Evolutionary conservation across 2,113 vertebrate species (phyloP), one percentile per base, ranked within the genome.

Genomic region (Synchiropus splendidus): DNA sequence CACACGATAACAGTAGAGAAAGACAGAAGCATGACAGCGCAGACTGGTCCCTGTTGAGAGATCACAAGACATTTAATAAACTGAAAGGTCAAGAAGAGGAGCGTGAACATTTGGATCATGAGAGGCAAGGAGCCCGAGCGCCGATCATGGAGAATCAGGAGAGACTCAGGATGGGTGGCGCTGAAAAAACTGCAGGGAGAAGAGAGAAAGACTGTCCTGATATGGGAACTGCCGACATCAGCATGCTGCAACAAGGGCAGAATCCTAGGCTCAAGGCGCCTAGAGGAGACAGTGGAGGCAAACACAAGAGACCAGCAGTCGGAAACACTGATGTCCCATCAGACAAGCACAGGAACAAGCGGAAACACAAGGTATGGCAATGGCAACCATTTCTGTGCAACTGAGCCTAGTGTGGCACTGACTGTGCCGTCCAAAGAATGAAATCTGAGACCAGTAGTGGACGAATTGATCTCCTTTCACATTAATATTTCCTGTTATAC

Each of bases 291-390:
- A 50, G 49, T 15, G 84, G 62, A 43, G 63, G 72, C n/a, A 95
- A 92, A 81, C 83, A 89, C 77, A 79, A 85, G 32, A 79, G 85
- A 63, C 89, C 89, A 75, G 79, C 88, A 14, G 78, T 82, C 1
- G 72, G 81, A 16, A 59, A 38, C 42, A 61, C 55, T 13, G 54
- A 72, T 18, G 54, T 72, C 32, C 61, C 63, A 3, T 31, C 55
- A 9, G 91, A 96, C 48, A 98, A 91, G 73, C 75, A 83, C 18
- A 97, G 92, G 76, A 88, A 83, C 61, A 98, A 94, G 77, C 88
- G 92, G 71, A 98, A 93, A 86, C 90, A 93, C 82, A 98, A 95
- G 91, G 94, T 90, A 78, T 6, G 50, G 9, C 38, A 17, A 34
- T n/a, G n/a, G n/a, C n/a, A n/a, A n/a, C n/a, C n/a, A n/a, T n/a